These are phyloP conservation scores for Yponomeuta malinellus DNA, from an alignment of 2,888 invertebrate genomes.

Conservation along the genomic window DNA sequence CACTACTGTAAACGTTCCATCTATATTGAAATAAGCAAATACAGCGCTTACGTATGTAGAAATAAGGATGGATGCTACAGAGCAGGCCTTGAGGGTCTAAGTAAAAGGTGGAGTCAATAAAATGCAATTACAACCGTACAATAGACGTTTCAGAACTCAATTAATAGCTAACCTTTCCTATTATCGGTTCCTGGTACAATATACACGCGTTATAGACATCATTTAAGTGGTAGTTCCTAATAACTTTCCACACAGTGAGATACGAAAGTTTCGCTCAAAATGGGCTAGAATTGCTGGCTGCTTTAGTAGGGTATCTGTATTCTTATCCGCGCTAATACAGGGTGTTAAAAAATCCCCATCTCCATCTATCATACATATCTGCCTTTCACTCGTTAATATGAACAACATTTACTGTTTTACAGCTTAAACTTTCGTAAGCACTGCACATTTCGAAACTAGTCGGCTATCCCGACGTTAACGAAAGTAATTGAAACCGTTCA, in stretches of 20 bases:
- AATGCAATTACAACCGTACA: background rate
- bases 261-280: background rate
- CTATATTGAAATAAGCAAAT: background rate
- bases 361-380: too few relatives aligned
- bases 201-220: background rate
- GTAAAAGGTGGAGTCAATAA: background rate
- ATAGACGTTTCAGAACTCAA: constrained; percentile 1
- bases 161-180: background rate
- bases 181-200: background rate
- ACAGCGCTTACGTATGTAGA: background rate
- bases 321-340: too few relatives aligned
- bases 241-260: background rate
- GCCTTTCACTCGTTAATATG: too few relatives aligned
- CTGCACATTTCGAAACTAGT: too few relatives aligned
- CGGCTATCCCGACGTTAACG: too few relatives aligned
- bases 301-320: too few relatives aligned
- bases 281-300: too few relatives aligned
- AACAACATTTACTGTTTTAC: too few relatives aligned
- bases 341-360: too few relatives aligned
- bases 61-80: background rate
- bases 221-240: background rate
- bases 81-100: background rate
- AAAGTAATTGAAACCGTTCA: too few relatives aligned
- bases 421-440: too few relatives aligned
- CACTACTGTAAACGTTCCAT: background rate